Percentiles rank a stretch among this genome's conserved stretches.
These are phyloP conservation scores for Macrostomum cliftonense DNA, from an alignment of 2,888 invertebrate genomes.

Conservation along the genomic window DNA sequence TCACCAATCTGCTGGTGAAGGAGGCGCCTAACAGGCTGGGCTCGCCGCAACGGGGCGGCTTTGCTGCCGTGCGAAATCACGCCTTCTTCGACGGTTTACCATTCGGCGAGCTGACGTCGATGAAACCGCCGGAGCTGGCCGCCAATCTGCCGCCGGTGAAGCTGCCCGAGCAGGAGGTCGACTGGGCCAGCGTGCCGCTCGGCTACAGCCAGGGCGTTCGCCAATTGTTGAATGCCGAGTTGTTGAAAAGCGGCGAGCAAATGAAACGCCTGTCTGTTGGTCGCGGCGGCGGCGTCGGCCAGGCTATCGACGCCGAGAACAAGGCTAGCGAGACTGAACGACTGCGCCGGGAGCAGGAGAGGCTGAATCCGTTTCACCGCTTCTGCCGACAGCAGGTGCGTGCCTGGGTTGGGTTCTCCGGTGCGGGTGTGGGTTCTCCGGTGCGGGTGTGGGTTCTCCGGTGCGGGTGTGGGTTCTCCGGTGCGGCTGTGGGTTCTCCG, in stretches of 20 bases:
- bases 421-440: too few relatives aligned
- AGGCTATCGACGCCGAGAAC: neutral
- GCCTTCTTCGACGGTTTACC: slow-evolving; percentile 63
- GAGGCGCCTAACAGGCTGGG: slow-evolving; percentile 64
- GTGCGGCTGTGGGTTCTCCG: too few relatives aligned
- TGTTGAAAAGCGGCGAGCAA: neutral
- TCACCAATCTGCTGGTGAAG: slow-evolving; percentile 61
- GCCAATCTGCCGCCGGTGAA: slow-evolving; percentile 14
- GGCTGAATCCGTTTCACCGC: slow-evolving; percentile 3
- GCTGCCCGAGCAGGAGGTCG: neutral
- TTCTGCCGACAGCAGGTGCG: neutral
- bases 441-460: too few relatives aligned
- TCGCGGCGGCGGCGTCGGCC: too few relatives aligned
- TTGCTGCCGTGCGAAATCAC: slow-evolving; percentile 64
- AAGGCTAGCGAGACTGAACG: slow-evolving; percentile 1
- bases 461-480: too few relatives aligned
- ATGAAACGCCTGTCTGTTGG: neutral
- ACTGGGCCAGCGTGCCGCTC: slow-evolving; percentile 8
- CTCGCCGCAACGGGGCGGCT: slow-evolving; percentile 46
- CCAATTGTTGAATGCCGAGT: slow-evolving; percentile 4
- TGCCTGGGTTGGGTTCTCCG: too few relatives aligned
- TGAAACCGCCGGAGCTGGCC: slow-evolving; percentile 50
- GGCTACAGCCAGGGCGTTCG: slow-evolving; percentile 5
- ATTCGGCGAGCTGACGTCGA: slow-evolving; percentile 57
- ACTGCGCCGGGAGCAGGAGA: slow-evolving; percentile 1